A percentile compares a stretch with the other conserved stretches of the same genome.
phyloP scores from a whole-genome alignment of 2,113 vertebrate species.

The Ranitomeya imitator region DNA sequence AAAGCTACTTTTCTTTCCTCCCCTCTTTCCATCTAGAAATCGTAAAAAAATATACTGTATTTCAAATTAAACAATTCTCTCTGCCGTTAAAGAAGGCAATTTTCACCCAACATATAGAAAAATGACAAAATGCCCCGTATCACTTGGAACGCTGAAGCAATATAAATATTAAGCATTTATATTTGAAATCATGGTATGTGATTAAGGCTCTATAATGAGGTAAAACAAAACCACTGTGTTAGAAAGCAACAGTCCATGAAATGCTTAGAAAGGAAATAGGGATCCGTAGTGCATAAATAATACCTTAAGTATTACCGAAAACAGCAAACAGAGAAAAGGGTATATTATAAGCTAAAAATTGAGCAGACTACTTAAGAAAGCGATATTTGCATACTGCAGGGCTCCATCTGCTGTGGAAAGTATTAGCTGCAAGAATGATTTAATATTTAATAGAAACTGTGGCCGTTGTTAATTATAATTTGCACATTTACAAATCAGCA shows the following conservation, averaged over 20 bases:
- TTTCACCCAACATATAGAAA: slow-evolving; percentile 72
- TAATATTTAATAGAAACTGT: slow-evolving; percentile 99
- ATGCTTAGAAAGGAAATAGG: slow-evolving; percentile 78
- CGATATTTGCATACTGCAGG: slow-evolving; percentile 90
- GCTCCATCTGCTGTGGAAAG: slow-evolving; percentile 92
- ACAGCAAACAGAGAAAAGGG: slow-evolving; percentile 72
- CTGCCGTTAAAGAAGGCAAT: slow-evolving; percentile 65
- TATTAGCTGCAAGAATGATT: slow-evolving; percentile 92
- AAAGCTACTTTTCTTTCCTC: slow-evolving; percentile 70
- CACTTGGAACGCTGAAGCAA: slow-evolving; percentile 71
- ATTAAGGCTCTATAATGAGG: slow-evolving; percentile 86
- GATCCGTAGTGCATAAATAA: slow-evolving; percentile 89
- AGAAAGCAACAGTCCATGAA: slow-evolving; percentile 80
- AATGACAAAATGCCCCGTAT: slow-evolving; percentile 67
- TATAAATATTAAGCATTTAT: slow-evolving; percentile 75
- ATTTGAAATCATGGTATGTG: slow-evolving; percentile 76
- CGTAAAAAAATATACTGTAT: slow-evolving; percentile 70
- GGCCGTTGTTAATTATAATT: slow-evolving; percentile 97
- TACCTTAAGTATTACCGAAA: slow-evolving; percentile 81
- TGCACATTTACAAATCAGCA: slow-evolving; percentile 99
- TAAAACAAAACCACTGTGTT: slow-evolving; percentile 80
- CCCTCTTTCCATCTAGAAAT: slow-evolving; percentile 67
- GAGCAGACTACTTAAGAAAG: slow-evolving; percentile 84
- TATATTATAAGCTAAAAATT: slow-evolving; percentile 77
- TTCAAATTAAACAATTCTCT: slow-evolving; percentile 78